Base-by-base conservation (phyloP, 2,797 vertebrate genomes). In the Falco columbarius region DNA sequence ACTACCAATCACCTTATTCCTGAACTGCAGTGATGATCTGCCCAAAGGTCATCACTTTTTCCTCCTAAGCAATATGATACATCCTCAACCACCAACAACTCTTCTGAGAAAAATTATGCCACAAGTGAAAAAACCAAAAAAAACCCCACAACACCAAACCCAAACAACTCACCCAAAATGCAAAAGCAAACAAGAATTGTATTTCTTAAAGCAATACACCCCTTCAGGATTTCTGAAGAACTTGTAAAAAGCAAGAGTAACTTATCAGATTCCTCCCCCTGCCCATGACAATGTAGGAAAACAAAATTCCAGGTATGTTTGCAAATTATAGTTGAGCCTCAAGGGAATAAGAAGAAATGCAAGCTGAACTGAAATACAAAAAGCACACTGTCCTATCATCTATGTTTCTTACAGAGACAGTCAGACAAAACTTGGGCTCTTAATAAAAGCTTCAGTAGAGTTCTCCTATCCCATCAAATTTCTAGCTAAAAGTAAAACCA, bases 21-120 rank as follows among this genome's bases (percentile, higher is more conserved):
- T 66, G 11, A 27, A 27, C 27, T 70, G 13, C 29, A 27, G 21
- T 0, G 0, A 32, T 21, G 30, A 24, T 52, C 9, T 0, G 1
- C 27, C 13, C 11, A 12, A 24, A 52, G 27, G 36, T 6, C 6
- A 49, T 14, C 6, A 10, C 12, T 47, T 82, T 55, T 71, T 30
- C 20, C n/a, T 81, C 23, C n/a, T 44, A 34, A 65, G n/a, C 17
- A 49, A 9, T 49, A 36, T 12, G 75, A 18, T 44, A 49, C 9
- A 1, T 67, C 22, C 14, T 81, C 27, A 71, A 20, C 27, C 17
- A 36, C 40, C 29, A 24, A 7, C 8, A 24, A 29, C 18, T 74
- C 74, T 56, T 47, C n/a, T 34, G 61, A 90, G 27, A 71, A 83
- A 67, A 77, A 72, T 5, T 2, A 30, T 30, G 9, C 7, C 9